Conservation (phyloP, 2,797 vertebrate species). For the Schizothorax lantsangensis region DNA sequence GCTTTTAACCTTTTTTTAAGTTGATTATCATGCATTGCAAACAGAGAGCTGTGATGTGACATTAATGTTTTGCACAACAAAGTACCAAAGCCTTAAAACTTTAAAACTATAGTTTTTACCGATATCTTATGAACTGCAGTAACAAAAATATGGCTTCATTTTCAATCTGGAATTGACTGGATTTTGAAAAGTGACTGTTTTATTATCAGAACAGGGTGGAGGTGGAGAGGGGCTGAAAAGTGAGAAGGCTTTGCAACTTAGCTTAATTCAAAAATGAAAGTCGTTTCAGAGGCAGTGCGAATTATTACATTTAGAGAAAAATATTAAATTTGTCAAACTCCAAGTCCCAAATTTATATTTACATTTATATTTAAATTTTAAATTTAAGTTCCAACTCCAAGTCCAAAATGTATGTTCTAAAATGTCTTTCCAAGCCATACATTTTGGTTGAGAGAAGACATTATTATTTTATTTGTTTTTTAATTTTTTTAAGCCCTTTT, state of each 20-base stretch:
- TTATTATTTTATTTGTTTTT: background rate
- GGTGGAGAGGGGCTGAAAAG: background rate
- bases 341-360: background rate
- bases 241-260: background rate
- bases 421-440: background rate
- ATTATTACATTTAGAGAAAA: background rate
- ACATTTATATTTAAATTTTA: no score
- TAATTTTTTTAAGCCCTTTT: background rate
- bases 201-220: background rate
- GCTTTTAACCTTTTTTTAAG: background rate
- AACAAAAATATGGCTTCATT: background rate
- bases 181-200: background rate
- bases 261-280: background rate
- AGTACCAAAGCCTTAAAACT: background rate
- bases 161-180: background rate
- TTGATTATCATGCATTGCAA: background rate
- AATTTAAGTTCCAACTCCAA: background rate
- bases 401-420: background rate
- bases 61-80: background rate
- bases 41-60: conserved; percentile 6
- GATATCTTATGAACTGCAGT: background rate
- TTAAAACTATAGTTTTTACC: background rate
- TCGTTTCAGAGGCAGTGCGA: background rate
- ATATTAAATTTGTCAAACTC: background rate
- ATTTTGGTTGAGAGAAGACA: background rate